Evolutionary conservation across 2,797 vertebrate genomes (phyloP).

Genomic region (Rhyacichthys aspro): DNA sequence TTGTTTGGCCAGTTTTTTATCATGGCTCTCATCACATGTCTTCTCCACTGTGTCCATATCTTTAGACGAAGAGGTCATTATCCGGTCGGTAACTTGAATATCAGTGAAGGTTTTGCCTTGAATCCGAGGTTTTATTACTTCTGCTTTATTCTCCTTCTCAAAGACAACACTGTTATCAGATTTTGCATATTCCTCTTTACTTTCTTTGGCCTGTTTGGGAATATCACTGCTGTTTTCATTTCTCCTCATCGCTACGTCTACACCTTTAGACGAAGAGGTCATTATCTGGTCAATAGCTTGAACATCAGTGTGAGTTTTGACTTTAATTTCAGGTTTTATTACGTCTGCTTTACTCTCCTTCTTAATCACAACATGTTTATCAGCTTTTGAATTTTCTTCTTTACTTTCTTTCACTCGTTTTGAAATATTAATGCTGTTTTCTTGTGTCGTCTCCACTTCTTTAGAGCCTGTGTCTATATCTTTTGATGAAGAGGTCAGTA

Average conservation of each 20-base stretch:
- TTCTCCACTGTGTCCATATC: conserved; percentile 52
- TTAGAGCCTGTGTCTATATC: conserved; percentile 32
- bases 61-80: conserved; percentile 4
- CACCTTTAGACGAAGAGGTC: conserved; percentile 25
- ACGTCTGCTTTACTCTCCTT: conserved; percentile 9
- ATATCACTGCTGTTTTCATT: conserved; percentile 42
- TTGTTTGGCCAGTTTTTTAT: too few relatives aligned
- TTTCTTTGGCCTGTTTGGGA: too few relatives aligned
- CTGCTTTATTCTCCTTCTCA: conserved; percentile 4
- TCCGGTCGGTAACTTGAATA: conserved; percentile 25
- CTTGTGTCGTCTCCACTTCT: conserved; percentile 34
- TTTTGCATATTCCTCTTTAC: not conserved
- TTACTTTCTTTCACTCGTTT: not conserved
- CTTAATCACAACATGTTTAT: not conserved
- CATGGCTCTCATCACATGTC: conserved; percentile 51
- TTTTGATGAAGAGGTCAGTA: conserved; percentile 4
- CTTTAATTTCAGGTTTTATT: conserved; percentile 15
- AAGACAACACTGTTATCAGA: not conserved
- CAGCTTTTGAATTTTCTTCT: not conserved
- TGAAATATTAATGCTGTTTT: conserved; percentile 17
- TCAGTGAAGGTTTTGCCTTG: conserved; percentile 25
- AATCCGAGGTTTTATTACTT: conserved; percentile 9
- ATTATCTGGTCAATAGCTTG: conserved; percentile 23
- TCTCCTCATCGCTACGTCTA: conserved; percentile 56
- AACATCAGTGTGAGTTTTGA: conserved; percentile 12